Base-by-base conservation (phyloP, 1,140 invertebrate species). In the Bombus consobrinus region DNA sequence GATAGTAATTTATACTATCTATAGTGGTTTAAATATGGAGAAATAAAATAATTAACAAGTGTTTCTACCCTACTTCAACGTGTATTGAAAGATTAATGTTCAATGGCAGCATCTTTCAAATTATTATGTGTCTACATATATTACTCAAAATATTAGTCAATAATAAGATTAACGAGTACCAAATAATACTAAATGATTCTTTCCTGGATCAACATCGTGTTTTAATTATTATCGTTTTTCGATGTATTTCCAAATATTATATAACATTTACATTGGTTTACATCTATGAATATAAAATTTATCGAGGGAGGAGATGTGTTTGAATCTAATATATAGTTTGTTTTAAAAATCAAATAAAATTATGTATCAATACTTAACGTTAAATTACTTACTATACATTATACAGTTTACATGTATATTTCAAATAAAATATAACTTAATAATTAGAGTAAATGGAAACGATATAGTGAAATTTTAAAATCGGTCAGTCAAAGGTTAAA, bases 371-470 rank as follows among this genome's bases (percentile, higher is more conserved):
- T 78, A 81, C 75, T 75, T 86, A 86, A 88, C n/a, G n/a, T 41
- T 86, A 79, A 43, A 66, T 76, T 41, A 53, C 18, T 68, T 79
- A 88, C 87, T 88, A 68, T 86, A 88, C 57, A 86, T 72, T 41
- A 64, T 79, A 59, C 22, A 76, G 47, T 34, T 78, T 79, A 59
- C 13, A 78, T 22, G n/a, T 72, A 73, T 53, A 28, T 34, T 18
- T 62, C 18, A 86, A 80, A 72, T 88, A 68, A 77, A 79, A 80
- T 64, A 57, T 79, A 25, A 22, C 32, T 18, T 59, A 47, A 47
- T 47, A 47, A 69, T 78, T 37, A 47, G 22, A n/a, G 59, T 3
- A 28, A 62, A 53, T 2, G 18, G 28, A 62, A 62, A 62, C 59
- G 28, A 62, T 62, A 62, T 62, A 62, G 28, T 62, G 28, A 62